Percentiles rank a stretch among this genome's conserved stretches.
phyloP scores from a whole-genome alignment of 2,888 invertebrate genomes.

The Slavum lentiscoides region DNA sequence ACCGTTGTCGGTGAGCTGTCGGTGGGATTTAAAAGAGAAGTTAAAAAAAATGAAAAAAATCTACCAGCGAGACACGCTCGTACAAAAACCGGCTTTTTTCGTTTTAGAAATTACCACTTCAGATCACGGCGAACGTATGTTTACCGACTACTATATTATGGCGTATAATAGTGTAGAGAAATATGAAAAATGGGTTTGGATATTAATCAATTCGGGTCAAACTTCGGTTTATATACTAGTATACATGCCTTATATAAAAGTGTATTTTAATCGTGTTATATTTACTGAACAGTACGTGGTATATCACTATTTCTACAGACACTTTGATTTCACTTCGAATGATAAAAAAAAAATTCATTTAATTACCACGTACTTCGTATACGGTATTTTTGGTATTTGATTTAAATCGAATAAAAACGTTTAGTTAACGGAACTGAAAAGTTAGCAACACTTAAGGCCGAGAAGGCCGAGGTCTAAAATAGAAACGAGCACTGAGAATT shows the following conservation, averaged over 20 bases:
- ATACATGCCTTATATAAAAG: neutral
- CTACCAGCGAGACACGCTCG: neutral
- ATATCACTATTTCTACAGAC: neutral
- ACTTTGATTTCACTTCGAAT: no score
- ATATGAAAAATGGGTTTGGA: conserved; percentile 1
- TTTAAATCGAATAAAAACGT: no score
- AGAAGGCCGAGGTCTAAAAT: no score
- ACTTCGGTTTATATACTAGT: no score
- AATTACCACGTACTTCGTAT: no score
- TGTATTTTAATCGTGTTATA: neutral
- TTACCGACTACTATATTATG: no score
- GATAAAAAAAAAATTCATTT: no score
- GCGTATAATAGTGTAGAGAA: neutral
- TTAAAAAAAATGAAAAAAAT: neutral
- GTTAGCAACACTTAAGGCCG: no score
- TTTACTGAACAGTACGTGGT: neutral
- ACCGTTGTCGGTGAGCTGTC: neutral
- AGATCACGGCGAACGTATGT: neutral
- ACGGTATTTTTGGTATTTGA: no score
- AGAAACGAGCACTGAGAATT: no score
- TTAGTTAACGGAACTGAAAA: no score
- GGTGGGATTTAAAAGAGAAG: conserved; percentile 5
- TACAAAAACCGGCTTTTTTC: conserved; percentile 7
- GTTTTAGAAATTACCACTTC: conserved; percentile 5
- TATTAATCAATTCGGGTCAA: conserved; percentile 10